A percentile compares a stretch with the other conserved stretches of the same genome.
These are phyloP conservation scores for Drosophila borealis DNA, from an alignment of 2,888 invertebrate species.

Conservation along the genomic window DNA sequence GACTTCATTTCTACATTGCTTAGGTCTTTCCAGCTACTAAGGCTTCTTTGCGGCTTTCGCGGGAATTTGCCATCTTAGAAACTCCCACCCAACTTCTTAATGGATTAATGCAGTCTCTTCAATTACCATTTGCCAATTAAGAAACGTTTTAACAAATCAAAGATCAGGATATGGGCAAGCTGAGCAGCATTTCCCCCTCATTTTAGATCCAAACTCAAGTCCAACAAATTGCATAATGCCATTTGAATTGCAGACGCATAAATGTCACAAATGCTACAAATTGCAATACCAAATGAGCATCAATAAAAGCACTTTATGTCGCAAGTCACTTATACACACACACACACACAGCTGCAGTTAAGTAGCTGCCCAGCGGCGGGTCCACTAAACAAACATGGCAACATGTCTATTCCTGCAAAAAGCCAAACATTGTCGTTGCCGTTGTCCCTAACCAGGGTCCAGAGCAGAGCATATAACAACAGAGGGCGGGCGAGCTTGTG, in stretches of 20 bases:
- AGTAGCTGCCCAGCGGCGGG: conserved; percentile 61
- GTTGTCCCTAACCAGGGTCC: conserved; percentile 6
- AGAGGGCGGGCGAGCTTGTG: neutral
- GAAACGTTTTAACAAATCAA: conserved; percentile 16
- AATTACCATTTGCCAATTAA: conserved; percentile 42
- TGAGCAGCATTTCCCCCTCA: conserved; percentile 11
- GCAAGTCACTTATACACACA: conserved; percentile 66
- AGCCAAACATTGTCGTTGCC: conserved; percentile 38
- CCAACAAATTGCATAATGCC: conserved; percentile 68
- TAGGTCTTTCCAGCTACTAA: conserved; percentile 11
- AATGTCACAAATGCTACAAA: conserved; percentile 81
- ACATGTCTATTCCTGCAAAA: conserved; percentile 71
- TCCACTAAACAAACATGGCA: conserved; percentile 74
- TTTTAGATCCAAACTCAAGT: conserved; percentile 8
- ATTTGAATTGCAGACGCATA: conserved; percentile 76
- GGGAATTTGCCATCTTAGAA: neutral
- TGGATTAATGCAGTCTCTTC: neutral
- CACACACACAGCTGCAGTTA: conserved; percentile 40
- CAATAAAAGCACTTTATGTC: conserved; percentile 80
- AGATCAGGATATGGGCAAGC: conserved; percentile 25
- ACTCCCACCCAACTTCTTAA: neutral
- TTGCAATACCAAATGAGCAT: conserved; percentile 78
- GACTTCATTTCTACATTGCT: conserved; percentile 33
- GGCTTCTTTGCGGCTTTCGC: conserved; percentile 40
- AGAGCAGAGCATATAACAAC: conserved; percentile 16